phyloP scores from a whole-genome alignment of 1,140 invertebrate genomes.

The Bombus waltoni region DNA sequence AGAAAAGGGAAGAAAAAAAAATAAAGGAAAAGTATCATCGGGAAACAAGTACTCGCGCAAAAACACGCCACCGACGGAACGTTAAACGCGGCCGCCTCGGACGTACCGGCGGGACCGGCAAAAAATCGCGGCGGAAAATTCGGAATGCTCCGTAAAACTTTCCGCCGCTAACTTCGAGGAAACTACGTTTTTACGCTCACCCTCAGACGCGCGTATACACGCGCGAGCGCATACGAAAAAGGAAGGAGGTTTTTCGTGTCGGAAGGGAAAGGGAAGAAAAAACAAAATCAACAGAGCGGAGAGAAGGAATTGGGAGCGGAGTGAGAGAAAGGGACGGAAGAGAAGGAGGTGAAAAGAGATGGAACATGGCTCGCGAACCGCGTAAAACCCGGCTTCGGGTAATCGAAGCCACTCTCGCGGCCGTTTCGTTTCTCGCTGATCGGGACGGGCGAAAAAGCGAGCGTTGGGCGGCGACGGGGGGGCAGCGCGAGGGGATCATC shows the following conservation, averaged over 20 bases:
- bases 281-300: neutral
- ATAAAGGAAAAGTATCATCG: neutral
- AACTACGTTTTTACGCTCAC: slow-evolving; percentile 35
- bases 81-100: slow-evolving; percentile 17
- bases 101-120: neutral
- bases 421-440: slow-evolving; percentile 50
- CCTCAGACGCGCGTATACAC: neutral
- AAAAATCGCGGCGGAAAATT: slow-evolving; percentile 24
- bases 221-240: neutral
- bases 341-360: no score
- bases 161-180: slow-evolving; percentile 26
- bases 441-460: slow-evolving; percentile 34
- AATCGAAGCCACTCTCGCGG: slow-evolving; percentile 53
- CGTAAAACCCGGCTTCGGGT: slow-evolving; percentile 33
- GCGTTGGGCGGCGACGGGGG: neutral
- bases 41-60: slow-evolving; percentile 1
- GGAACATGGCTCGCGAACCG: neutral
- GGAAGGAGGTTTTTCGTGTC: neutral
- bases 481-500: slow-evolving; percentile 54
- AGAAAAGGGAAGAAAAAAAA: neutral
- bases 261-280: neutral
- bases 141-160: slow-evolving; percentile 16
- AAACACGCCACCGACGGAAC: neutral
- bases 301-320: neutral
- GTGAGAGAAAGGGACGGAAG: neutral